Base-by-base conservation (phyloP, 1,140 invertebrate species). In the Calliphora vicina region DNA sequence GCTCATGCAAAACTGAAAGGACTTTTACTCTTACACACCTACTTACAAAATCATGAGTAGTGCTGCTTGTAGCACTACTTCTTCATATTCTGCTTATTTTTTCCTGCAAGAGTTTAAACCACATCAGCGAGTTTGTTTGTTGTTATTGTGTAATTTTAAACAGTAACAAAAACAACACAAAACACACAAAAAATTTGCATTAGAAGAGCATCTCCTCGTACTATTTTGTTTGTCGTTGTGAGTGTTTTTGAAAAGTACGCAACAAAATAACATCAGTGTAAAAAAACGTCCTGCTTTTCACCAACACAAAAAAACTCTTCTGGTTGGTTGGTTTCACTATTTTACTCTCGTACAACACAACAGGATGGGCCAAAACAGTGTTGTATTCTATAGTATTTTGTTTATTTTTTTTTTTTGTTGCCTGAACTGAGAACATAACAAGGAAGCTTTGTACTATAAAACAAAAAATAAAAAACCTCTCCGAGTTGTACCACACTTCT, bases 11-110 rank as follows among this genome's bases (percentile, higher is more conserved):
- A 50, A n/a, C 45, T 50, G 17, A 17, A 67, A 67, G 61, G 61
- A 67, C 61, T 67, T 67, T 67, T 23, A 67, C 61, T 67, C 61
- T 67, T 67, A 67, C 9, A 67, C 61, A 67, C 61, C 61, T 67
- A 67, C 61, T 23, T n/a, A n/a, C 61, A 50, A 23, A 67, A 2
- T 67, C 17, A 12, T 67, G 61, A 67, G 20, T 67, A 67, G 61
- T 67, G 61, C 1, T 23, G 61, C 61, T 67, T 67, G n/a, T 23
- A 20, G 61, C 20, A 67, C 20, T 23, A 57, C 5, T 17, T 17
- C n/a, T 57, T 57, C 35, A 8, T 35, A 35, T 35, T 35, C 35
- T n/a, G 13, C n/a, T n/a, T n/a, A 5, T 57, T 57, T 17, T 57
- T 57, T 57, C n/a, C 15, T 15, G 15, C 35, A 5, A 35, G 35